phyloP scores from a whole-genome alignment of 2,113 vertebrate species.

The Micromys minutus region DNA sequence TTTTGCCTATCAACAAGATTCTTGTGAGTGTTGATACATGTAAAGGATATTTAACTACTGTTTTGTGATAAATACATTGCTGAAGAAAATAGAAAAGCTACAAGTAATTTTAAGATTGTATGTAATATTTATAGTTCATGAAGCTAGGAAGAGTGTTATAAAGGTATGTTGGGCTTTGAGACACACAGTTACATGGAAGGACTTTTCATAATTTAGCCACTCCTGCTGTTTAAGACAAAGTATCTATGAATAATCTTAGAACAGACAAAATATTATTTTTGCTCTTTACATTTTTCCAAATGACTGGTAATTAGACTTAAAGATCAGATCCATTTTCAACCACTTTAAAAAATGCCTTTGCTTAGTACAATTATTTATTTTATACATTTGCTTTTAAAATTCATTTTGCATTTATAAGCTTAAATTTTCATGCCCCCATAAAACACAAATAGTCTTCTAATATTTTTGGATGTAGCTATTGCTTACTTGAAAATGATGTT shows the following conservation, averaged over 20 bases:
- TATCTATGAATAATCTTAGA: not conserved
- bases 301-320: not conserved
- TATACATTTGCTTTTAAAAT: not conserved
- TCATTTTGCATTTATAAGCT: slow-evolving; percentile 35
- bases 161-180: not conserved
- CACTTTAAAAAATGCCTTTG: not conserved
- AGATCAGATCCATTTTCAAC: slow-evolving; percentile 22
- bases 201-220: not conserved
- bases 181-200: not conserved
- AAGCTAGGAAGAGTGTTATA: not conserved
- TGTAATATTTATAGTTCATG: not conserved
- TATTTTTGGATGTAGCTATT: slow-evolving; percentile 26
- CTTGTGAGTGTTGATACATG: not conserved
- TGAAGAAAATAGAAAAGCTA: not conserved
- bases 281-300: not conserved
- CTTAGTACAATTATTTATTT: slow-evolving; percentile 1
- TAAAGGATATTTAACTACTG: not conserved
- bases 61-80: not conserved
- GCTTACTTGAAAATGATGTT: slow-evolving; percentile 53
- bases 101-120: not conserved
- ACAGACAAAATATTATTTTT: not conserved
- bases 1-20: not conserved
- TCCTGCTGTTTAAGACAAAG: not conserved
- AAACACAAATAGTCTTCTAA: not conserved
- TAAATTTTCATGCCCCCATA: not conserved